Percentiles rank a stretch among this genome's conserved stretches.
These are phyloP conservation scores for Scomber colias DNA, from an alignment of 2,113 vertebrate species.

Conservation along the genomic window DNA sequence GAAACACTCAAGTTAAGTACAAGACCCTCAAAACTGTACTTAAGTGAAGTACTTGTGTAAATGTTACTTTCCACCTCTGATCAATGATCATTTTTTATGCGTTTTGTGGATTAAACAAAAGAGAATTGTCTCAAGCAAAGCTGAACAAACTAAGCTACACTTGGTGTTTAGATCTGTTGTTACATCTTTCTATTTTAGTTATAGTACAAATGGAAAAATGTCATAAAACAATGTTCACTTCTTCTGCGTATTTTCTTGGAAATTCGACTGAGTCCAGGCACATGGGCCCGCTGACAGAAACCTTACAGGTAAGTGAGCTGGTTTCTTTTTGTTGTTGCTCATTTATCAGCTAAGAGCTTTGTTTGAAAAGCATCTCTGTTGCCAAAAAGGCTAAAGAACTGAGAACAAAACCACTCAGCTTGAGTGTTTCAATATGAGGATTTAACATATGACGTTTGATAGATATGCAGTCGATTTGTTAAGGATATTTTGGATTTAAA, in stretches of 20 bases:
- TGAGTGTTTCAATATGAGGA: neutral
- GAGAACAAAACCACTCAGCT: neutral
- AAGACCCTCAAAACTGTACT: no score
- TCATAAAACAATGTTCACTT: neutral
- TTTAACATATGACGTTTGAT: neutral
- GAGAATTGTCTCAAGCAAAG: no score
- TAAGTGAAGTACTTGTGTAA: no score
- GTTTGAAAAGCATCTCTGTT: constrained; percentile 2
- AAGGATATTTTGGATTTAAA: no score
- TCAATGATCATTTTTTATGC: no score
- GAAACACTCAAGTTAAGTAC: no score
- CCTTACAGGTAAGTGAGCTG: neutral
- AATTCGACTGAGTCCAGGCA: neutral
- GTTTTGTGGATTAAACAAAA: no score
- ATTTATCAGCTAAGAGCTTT: constrained; percentile 4
- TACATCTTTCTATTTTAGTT: neutral
- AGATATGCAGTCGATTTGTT: neutral
- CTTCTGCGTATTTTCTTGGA: neutral
- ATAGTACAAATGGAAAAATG: neutral
- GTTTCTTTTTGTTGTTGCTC: constrained; percentile 16
- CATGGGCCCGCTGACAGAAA: neutral
- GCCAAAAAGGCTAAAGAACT: neutral
- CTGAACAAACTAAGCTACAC: no score
- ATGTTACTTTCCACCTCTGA: no score
- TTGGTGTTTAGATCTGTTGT: neutral